phyloP scores from a whole-genome alignment of 2,888 invertebrate genomes.

The Phortica okadai region DNA sequence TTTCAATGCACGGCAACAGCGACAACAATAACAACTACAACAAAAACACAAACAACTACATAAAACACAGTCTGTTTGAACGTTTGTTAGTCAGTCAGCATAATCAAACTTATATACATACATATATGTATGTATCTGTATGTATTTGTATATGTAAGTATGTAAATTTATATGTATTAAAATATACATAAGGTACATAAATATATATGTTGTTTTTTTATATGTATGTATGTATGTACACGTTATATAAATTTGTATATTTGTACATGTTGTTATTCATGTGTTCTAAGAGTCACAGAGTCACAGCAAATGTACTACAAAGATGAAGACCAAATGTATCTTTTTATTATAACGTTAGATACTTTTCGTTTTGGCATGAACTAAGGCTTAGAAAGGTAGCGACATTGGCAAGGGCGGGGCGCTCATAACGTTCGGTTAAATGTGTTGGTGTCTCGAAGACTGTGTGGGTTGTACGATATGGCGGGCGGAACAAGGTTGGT shows the following conservation, averaged over 20 bases:
- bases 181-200: too few relatives aligned
- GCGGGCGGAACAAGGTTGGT: too few relatives aligned
- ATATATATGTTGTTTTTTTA: neutral
- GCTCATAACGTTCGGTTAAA: neutral
- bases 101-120: neutral
- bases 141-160: neutral
- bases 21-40: slow-evolving; percentile 29
- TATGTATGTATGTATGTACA: neutral
- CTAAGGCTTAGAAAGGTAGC: neutral
- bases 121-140: neutral
- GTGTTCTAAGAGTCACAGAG: neutral
- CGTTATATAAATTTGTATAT: neutral
- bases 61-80: neutral
- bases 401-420: too few relatives aligned
- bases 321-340: slow-evolving; percentile 20
- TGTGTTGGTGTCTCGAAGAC: neutral
- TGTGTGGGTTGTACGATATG: too few relatives aligned
- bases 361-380: slow-evolving; percentile 2
- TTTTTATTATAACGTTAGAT: neutral
- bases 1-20: slow-evolving; percentile 56
- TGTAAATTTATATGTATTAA: neutral
- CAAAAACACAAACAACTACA: slow-evolving; percentile 22
- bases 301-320: slow-evolving; percentile 7
- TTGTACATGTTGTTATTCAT: neutral
- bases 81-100: slow-evolving; percentile 7